A percentile compares a stretch with the other conserved stretches of the same genome.
These are phyloP conservation scores for Steromphala cineraria DNA, from an alignment of 2,888 invertebrate species.

Conservation along the genomic window DNA sequence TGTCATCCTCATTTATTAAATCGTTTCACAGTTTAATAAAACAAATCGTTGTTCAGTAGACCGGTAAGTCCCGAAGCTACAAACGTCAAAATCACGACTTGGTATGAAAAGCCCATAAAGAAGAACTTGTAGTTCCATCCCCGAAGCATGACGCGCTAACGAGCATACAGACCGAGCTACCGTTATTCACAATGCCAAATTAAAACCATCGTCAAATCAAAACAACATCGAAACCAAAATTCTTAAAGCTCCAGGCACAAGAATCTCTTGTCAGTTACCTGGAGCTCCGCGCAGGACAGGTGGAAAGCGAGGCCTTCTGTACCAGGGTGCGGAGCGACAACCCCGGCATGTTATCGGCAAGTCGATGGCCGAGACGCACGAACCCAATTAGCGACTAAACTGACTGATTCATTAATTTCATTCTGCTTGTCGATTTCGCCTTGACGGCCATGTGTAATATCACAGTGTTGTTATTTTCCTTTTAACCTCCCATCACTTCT, in stretches of 20 bases:
- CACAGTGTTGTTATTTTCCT: slow-evolving; percentile 13
- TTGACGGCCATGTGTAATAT: neutral
- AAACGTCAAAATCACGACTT: no score
- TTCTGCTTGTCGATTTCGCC: slow-evolving; percentile 11
- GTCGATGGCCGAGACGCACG: neutral
- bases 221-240: neutral
- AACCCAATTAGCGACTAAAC: slow-evolving; percentile 5
- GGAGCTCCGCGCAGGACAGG: slow-evolving; percentile 1
- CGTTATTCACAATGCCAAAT: slow-evolving; percentile 6
- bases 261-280: neutral
- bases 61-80: no score
- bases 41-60: no score
- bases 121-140: neutral
- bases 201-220: neutral
- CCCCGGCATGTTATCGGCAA: neutral
- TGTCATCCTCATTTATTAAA: no score
- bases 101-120: neutral
- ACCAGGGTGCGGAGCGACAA: slow-evolving; percentile 15
- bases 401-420: slow-evolving; percentile 12
- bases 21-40: no score
- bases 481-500: slow-evolving; percentile 7
- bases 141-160: neutral
- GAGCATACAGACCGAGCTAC: neutral
- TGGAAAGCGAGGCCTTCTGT: neutral
- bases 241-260: neutral